A percentile compares a stretch with the other conserved stretches of the same genome.
Evolutionary conservation across 30 jellyfish, hydroid and myxozoan species (phyloP).

Genomic region (Aurelia coerulea): DNA sequence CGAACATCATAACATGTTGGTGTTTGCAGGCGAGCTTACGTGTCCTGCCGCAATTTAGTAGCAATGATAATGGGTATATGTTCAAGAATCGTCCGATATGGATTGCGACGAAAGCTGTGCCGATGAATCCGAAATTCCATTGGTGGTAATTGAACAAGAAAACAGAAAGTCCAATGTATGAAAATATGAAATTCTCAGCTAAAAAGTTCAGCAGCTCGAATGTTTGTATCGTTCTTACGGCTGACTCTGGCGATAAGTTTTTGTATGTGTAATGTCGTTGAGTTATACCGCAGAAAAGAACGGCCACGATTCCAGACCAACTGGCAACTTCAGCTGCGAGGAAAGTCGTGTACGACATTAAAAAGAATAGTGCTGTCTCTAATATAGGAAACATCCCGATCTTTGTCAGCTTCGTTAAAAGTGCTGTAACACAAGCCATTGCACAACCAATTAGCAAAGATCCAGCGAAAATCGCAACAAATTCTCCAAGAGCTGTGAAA

Average conservation of each 20-base stretch:
- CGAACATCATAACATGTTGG: slow-evolving; percentile 92
- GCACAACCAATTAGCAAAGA: slow-evolving; percentile 95
- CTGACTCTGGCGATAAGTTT: slow-evolving; percentile 97
- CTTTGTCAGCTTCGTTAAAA: slow-evolving; percentile 95
- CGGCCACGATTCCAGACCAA: slow-evolving; percentile 99
- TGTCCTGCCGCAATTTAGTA: slow-evolving; percentile 87
- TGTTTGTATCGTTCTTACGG: slow-evolving; percentile 95
- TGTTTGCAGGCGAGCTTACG: slow-evolving; percentile 92
- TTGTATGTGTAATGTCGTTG: slow-evolving; percentile 98
- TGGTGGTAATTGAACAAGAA: slow-evolving; percentile 92
- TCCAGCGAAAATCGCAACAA: slow-evolving; percentile 96
- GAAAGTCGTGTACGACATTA: slow-evolving; percentile 99
- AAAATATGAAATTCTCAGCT: slow-evolving; percentile 98
- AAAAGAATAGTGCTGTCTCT: slow-evolving; percentile 96
- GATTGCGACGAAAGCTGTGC: slow-evolving; percentile 91
- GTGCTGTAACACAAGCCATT: slow-evolving; percentile 97
- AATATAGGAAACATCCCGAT: slow-evolving; percentile 99
- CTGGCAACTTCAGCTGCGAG: slow-evolving; percentile 99
- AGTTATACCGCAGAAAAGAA: slow-evolving; percentile 97
- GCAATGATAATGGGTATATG: slow-evolving; percentile 87
- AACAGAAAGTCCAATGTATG: slow-evolving; percentile 97
- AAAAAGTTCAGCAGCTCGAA: slow-evolving; percentile 94
- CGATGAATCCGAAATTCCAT: slow-evolving; percentile 99
- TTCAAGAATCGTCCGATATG: slow-evolving; percentile 93
- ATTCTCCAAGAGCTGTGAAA: slow-evolving; percentile 97